Percentiles rank a stretch among this genome's conserved stretches.
Evolutionary conservation across 2,797 vertebrate species (phyloP).

Genomic region (Crotalus adamanteus): DNA sequence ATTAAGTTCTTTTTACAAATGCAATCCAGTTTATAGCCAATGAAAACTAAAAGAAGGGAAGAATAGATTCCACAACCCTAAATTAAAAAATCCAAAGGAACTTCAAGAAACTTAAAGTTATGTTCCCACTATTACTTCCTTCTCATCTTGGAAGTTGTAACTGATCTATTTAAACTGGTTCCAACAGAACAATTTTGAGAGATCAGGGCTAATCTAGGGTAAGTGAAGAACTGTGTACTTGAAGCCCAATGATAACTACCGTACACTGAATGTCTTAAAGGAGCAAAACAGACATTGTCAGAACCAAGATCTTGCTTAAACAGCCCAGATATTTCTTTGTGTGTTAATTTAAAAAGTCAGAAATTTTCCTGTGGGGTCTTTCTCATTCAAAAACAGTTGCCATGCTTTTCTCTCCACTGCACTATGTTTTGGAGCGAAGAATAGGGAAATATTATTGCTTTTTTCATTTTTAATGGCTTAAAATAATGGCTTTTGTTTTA

Average conservation of each 20-base stretch:
- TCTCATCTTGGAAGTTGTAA: background rate
- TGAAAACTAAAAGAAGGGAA: background rate
- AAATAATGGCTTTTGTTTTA: background rate
- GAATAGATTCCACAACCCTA: background rate
- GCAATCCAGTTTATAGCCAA: background rate
- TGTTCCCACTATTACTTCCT: background rate
- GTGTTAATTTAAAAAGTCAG: background rate
- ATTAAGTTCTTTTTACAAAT: background rate
- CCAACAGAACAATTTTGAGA: background rate
- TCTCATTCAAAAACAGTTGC: background rate
- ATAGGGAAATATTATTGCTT: background rate
- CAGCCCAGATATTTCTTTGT: background rate
- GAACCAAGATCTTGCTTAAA: background rate
- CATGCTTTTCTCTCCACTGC: background rate
- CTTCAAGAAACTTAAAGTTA: background rate
- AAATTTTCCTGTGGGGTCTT: background rate
- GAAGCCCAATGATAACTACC: background rate
- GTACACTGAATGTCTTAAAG: background rate
- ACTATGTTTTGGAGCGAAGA: background rate
- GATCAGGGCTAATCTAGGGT: background rate
- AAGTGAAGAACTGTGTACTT: background rate
- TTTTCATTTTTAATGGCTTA: background rate
- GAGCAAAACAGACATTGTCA: background rate
- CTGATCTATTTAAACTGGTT: background rate
- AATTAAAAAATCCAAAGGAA: too few relatives aligned